Percentiles rank a stretch among this genome's conserved stretches.
These are phyloP conservation scores for Pholis gunnellus DNA, from an alignment of 2,113 vertebrate genomes.

Conservation along the genomic window DNA sequence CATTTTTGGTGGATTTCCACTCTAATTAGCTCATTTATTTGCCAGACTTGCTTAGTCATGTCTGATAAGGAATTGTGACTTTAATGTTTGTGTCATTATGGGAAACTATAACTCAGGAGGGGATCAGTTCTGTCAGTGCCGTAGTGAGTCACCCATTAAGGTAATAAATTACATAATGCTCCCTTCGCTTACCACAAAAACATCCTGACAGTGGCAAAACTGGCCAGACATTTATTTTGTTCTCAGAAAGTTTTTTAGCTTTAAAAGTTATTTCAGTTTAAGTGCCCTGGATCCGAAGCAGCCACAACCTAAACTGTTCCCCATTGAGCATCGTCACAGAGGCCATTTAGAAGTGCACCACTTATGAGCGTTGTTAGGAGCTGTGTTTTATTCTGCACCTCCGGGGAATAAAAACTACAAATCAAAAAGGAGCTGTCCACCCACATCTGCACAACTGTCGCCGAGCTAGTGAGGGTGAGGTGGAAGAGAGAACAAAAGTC, in stretches of 20 bases:
- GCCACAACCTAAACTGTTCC: conserved; percentile 23
- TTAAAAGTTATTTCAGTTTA: conserved; percentile 35
- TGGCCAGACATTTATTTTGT: not conserved
- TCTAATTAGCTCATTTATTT: conserved; percentile 60
- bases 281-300: not conserved
- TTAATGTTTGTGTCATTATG: conserved; percentile 56
- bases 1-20: conserved; percentile 42
- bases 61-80: conserved; percentile 53
- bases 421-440: conserved; percentile 55
- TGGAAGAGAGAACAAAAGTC: conserved; percentile 35
- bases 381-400: conserved; percentile 40
- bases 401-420: conserved; percentile 47
- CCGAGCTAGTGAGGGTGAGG: conserved; percentile 6
- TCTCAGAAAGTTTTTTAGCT: conserved; percentile 28
- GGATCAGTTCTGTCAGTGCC: conserved; percentile 47
- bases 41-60: conserved; percentile 31
- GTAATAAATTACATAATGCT: conserved; percentile 42
- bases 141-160: conserved; percentile 53
- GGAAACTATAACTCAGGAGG: conserved; percentile 47
- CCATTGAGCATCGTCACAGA: conserved; percentile 36
- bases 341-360: conserved; percentile 46
- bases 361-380: conserved; percentile 28
- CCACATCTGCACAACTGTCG: conserved; percentile 59
- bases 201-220: conserved; percentile 44
- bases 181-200: conserved; percentile 35